phyloP scores from a whole-genome alignment of 53 echinoderm and acorn worm genomes.

The Astropecten irregularis region DNA sequence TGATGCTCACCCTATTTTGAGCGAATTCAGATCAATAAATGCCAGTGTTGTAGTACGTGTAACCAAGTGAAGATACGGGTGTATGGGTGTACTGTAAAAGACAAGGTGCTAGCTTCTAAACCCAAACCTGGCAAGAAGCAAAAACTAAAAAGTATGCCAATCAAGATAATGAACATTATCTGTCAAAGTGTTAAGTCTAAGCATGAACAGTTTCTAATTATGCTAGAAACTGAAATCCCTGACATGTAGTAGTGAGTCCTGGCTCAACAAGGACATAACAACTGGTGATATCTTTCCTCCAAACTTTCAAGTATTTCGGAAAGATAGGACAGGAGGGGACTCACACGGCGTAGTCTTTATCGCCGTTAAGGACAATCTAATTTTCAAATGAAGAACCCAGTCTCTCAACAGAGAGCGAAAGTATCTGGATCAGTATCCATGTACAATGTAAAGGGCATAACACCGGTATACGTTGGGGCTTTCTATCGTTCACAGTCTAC shows the following conservation, averaged over 20 bases:
- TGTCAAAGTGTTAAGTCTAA: too few relatives aligned
- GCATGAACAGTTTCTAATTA: neutral
- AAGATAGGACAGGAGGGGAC: constrained; percentile 34
- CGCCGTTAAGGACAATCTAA: constrained; percentile 1
- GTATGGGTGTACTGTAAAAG: too few relatives aligned
- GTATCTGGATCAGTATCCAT: constrained; percentile 17
- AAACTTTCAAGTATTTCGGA: constrained; percentile 48
- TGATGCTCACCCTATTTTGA: too few relatives aligned
- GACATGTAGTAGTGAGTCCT: constrained; percentile 40
- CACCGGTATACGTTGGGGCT: constrained; percentile 19
- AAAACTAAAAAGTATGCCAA: too few relatives aligned
- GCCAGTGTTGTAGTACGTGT: too few relatives aligned
- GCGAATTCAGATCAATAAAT: too few relatives aligned
- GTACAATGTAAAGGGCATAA: neutral
- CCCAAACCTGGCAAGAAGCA: too few relatives aligned
- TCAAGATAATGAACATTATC: too few relatives aligned
- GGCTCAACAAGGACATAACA: constrained; percentile 1
- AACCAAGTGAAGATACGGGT: too few relatives aligned
- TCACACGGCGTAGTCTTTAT: constrained; percentile 29
- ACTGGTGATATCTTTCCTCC: constrained; percentile 55
- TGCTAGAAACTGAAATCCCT: constrained; percentile 13
- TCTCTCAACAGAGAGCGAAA: constrained; percentile 19
- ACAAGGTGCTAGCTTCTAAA: too few relatives aligned
- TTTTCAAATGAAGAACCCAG: neutral
- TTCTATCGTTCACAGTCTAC: neutral